Evolutionary conservation across 2,113 vertebrate genomes (phyloP).

Genomic region (Paradisaea rubra): DNA sequence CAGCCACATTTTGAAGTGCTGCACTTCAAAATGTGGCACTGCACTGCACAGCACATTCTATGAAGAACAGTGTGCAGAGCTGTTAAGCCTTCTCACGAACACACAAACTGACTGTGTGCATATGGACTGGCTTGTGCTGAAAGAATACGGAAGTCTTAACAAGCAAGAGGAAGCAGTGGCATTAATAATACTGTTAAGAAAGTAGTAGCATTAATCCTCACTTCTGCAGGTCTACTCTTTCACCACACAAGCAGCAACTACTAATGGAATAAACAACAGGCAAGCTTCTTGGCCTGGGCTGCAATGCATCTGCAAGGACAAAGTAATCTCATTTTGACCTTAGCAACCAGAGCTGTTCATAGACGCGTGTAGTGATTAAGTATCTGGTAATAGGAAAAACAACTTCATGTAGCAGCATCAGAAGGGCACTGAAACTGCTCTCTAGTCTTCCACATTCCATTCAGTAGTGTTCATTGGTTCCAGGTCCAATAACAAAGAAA

Average conservation of each 20-base stretch:
- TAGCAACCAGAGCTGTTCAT: neutral
- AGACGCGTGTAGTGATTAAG: neutral
- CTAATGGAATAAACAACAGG: neutral
- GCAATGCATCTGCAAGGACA: neutral
- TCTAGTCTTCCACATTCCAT: neutral
- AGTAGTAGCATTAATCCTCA: neutral
- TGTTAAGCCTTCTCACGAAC: neutral
- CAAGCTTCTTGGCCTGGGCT: neutral
- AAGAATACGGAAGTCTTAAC: neutral
- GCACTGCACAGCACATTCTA: neutral
- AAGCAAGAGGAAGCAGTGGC: neutral
- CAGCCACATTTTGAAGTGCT: neutral
- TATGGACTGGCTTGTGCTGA: neutral
- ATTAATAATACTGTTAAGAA: neutral
- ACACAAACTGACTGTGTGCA: fast-evolving
- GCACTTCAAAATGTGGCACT: too few relatives aligned
- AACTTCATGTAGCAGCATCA: neutral
- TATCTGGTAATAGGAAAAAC: neutral
- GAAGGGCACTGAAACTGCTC: neutral
- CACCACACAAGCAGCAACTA: neutral
- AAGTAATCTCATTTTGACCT: neutral
- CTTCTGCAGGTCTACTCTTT: neutral
- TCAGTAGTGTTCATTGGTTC: neutral
- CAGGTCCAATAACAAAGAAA: neutral
- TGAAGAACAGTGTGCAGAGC: neutral